Percentiles rank a stretch among this genome's conserved stretches.
Evolutionary conservation across 1,140 invertebrate genomes (phyloP).

Genomic region (Dreissena polymorpha): DNA sequence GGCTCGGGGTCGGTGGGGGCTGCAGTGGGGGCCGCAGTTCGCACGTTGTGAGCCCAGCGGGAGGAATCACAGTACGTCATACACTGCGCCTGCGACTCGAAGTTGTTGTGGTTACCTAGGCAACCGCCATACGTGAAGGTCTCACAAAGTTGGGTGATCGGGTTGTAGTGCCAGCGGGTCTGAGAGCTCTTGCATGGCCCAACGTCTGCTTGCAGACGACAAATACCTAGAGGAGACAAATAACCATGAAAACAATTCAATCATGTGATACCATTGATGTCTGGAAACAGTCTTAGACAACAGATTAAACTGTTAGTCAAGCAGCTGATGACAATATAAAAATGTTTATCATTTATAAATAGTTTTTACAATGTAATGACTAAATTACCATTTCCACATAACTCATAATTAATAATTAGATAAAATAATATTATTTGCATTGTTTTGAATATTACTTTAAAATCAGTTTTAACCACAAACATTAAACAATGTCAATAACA

Average conservation of each 20-base stretch:
- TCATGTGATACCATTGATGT: not conserved
- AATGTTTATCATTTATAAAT: too few species aligned
- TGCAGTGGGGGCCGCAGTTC: slow-evolving; percentile 73
- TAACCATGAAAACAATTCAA: not conserved
- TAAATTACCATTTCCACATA: too few species aligned
- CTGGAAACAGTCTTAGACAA: not conserved
- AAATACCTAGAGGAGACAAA: slow-evolving; percentile 81
- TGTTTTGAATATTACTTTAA: too few species aligned
- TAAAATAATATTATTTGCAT: too few species aligned
- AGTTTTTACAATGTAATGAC: too few species aligned
- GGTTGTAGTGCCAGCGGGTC: slow-evolving; percentile 57
- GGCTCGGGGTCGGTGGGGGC: not conserved
- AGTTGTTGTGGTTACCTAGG: slow-evolving; percentile 67
- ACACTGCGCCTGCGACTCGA: slow-evolving; percentile 52
- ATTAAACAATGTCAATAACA: too few species aligned
- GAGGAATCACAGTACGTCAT: slow-evolving; percentile 61
- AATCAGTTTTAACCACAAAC: too few species aligned
- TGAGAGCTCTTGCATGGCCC: slow-evolving; percentile 83
- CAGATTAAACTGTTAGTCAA: not conserved
- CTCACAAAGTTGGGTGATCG: slow-evolving; percentile 57
- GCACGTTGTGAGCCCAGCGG: slow-evolving; percentile 60
- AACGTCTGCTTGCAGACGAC: slow-evolving; percentile 62
- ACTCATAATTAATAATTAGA: too few species aligned
- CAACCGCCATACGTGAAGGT: slow-evolving; percentile 66
- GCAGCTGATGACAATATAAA: not conserved